Conservation (phyloP, 2,113 vertebrate species). For the Leptosomus discolor region DNA sequence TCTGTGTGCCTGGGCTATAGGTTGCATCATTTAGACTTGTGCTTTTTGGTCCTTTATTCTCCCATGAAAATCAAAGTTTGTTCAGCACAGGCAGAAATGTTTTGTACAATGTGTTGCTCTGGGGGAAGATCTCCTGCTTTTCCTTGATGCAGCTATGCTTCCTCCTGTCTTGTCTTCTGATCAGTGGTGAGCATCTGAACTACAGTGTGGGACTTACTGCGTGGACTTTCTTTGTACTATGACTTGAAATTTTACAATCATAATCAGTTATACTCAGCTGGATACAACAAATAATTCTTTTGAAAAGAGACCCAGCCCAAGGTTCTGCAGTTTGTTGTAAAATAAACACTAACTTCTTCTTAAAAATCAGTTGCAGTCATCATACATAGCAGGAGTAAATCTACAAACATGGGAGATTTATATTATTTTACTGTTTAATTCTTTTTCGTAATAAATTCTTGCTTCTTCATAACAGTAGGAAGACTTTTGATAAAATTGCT, state of each 20-base stretch:
- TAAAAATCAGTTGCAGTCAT: not conserved
- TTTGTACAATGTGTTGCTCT: not conserved
- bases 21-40: not conserved
- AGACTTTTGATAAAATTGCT: not conserved
- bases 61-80: not conserved
- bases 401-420: not conserved
- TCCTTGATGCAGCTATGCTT: not conserved
- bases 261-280: not conserved
- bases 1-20: not conserved
- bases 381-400: not conserved
- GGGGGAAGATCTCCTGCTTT: not conserved
- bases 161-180: not conserved
- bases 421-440: not conserved
- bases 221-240: not conserved
- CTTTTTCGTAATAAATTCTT: not conserved
- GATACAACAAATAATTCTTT: not conserved
- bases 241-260: not conserved
- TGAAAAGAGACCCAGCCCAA: not conserved
- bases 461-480: not conserved
- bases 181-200: not conserved
- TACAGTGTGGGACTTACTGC: not conserved
- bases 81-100: not conserved
- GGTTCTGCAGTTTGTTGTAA: not conserved
- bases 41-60: not conserved
- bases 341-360: not conserved